Evolutionary conservation across 2,888 invertebrate genomes (phyloP).

Genomic region (Tyria jacobaeae): DNA sequence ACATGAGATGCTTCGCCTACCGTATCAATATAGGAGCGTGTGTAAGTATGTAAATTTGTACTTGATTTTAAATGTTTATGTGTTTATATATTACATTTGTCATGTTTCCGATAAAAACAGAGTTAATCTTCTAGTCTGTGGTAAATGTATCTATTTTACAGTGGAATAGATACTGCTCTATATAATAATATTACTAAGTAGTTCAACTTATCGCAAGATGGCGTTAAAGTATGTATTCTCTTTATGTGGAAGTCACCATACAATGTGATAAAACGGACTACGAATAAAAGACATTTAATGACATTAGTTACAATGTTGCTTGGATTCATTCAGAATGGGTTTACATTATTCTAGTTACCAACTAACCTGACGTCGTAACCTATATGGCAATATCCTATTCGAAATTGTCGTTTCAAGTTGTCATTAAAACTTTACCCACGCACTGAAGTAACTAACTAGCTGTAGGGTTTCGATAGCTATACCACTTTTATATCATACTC

Average conservation of each 20-base stretch:
- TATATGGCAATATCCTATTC: neutral
- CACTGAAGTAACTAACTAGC: too few relatives aligned
- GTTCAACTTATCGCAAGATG: neutral
- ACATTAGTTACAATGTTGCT: slow-evolving; percentile 4
- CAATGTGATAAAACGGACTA: neutral
- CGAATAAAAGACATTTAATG: neutral
- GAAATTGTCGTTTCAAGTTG: neutral
- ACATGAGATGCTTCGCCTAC: too few relatives aligned
- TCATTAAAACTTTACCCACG: neutral
- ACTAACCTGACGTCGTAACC: slow-evolving; percentile 10
- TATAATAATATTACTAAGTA: neutral
- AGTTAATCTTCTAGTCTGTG: too few relatives aligned
- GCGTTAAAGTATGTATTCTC: neutral
- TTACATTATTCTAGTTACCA: slow-evolving; percentile 1
- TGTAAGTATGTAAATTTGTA: too few relatives aligned
- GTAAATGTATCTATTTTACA: too few relatives aligned
- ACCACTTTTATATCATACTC: too few relatives aligned
- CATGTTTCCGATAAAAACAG: too few relatives aligned
- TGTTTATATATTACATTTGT: too few relatives aligned
- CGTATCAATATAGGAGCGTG: too few relatives aligned
- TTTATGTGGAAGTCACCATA: neutral
- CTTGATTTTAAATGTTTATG: too few relatives aligned
- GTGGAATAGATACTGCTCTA: too few relatives aligned
- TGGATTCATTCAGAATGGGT: neutral
- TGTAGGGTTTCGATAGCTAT: too few relatives aligned